Percentiles rank a stretch among this genome's conserved stretches.
phyloP scores from a whole-genome alignment of 64 coral and sea anemone genomes.

The Platygyra sinensis region DNA sequence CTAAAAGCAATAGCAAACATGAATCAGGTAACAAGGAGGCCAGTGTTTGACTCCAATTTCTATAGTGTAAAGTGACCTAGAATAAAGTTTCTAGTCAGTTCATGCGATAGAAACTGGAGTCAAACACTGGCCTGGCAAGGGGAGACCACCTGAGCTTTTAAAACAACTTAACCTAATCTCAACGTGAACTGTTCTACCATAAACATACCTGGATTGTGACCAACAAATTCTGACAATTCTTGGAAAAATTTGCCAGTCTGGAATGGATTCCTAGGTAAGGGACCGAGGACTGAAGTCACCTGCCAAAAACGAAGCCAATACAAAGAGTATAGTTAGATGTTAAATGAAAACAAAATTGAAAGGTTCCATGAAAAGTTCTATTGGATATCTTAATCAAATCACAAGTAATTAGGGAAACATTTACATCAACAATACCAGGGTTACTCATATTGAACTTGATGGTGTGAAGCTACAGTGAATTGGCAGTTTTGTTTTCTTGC shows the following conservation, averaged over 20 bases:
- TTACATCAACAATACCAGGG: neutral
- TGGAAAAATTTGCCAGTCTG: constrained; percentile 75
- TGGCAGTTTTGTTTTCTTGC: neutral
- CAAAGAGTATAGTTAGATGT: too few species aligned
- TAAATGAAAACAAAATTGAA: neutral
- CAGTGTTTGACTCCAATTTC: too few species aligned
- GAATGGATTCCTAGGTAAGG: constrained; percentile 52
- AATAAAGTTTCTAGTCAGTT: too few species aligned
- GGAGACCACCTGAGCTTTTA: neutral
- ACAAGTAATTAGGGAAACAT: too few species aligned
- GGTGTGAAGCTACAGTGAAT: too few species aligned
- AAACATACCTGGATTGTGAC: constrained; percentile 43
- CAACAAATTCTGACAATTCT: constrained; percentile 49
- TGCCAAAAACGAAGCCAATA: neutral
- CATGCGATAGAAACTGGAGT: too few species aligned
- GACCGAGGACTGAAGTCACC: constrained; percentile 67
- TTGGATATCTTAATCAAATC: too few species aligned
- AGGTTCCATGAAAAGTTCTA: too few species aligned
- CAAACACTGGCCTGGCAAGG: too few species aligned
- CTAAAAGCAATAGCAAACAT: neutral
- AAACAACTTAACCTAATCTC: neutral
- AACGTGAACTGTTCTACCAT: neutral
- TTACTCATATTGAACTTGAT: too few species aligned
- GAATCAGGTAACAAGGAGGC: too few species aligned
- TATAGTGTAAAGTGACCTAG: too few species aligned